These are phyloP conservation scores for Sparidentex hasta DNA, from an alignment of 2,797 vertebrate species.

Conservation along the genomic window DNA sequence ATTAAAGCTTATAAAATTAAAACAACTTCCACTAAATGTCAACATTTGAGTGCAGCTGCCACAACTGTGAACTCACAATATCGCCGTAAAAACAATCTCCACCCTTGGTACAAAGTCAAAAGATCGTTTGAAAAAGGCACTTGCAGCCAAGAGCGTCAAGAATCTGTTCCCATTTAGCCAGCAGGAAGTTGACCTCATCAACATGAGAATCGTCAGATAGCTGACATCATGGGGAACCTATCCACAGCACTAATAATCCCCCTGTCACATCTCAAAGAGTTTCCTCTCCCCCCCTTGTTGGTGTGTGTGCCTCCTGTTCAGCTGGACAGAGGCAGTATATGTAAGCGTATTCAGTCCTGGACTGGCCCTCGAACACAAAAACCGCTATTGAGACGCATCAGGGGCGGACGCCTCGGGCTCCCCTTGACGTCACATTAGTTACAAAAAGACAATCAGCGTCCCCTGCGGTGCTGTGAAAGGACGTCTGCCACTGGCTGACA, in stretches of 20 bases:
- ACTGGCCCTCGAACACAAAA: conserved; percentile 44
- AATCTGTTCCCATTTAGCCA: conserved; percentile 65
- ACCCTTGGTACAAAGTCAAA: conserved; percentile 13
- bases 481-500: conserved; percentile 58
- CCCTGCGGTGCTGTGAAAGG: conserved; percentile 53
- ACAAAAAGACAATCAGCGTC: conserved; percentile 63
- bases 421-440: conserved; percentile 58
- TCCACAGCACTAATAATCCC: conserved; percentile 48
- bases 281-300: conserved; percentile 36
- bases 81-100: conserved; percentile 2
- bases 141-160: conserved; percentile 29
- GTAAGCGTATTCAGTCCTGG: conserved; percentile 49
- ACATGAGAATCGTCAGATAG: conserved; percentile 66
- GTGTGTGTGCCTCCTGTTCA: conserved; percentile 48
- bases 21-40: background rate
- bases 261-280: conserved; percentile 56
- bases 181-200: conserved; percentile 79
- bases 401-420: conserved; percentile 41
- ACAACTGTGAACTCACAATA: conserved; percentile 9
- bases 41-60: background rate
- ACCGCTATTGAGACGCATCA: conserved; percentile 56
- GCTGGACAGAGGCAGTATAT: conserved; percentile 32
- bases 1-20: background rate
- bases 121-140: conserved; percentile 24
- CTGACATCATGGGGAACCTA: conserved; percentile 67